Evolutionary conservation across 1,140 invertebrate genomes (phyloP).

Genomic region (Neodiprion pinetum): DNA sequence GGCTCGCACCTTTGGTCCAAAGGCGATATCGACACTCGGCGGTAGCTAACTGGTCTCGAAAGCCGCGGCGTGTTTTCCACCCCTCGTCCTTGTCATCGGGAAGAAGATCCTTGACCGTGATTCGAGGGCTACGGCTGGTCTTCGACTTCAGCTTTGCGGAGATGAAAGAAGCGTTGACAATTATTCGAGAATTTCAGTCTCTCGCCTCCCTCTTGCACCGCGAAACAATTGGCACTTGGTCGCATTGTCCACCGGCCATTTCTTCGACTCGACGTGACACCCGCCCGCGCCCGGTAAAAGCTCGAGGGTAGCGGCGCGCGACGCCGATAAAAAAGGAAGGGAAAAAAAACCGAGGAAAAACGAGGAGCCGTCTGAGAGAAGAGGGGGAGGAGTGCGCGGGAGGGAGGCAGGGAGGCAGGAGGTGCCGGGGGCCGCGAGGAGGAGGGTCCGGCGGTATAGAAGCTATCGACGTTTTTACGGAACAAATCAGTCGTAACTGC

Average conservation of each 20-base stretch:
- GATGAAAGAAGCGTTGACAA: too few relatives aligned
- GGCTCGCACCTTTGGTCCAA: too few relatives aligned
- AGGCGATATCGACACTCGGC: too few relatives aligned
- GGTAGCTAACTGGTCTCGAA: too few relatives aligned
- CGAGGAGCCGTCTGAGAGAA: slow-evolving; percentile 15
- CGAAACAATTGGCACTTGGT: slow-evolving; percentile 20
- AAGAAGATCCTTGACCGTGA: too few relatives aligned
- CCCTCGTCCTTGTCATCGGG: too few relatives aligned
- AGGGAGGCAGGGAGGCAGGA: slow-evolving; percentile 8
- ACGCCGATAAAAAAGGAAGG: slow-evolving; percentile 60
- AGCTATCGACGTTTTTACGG: slow-evolving; percentile 65
- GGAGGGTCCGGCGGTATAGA: slow-evolving; percentile 48
- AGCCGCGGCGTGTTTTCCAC: too few relatives aligned
- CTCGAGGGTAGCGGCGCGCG: slow-evolving; percentile 48
- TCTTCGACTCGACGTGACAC: slow-evolving; percentile 60
- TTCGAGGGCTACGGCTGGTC: too few relatives aligned
- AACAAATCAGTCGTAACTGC: slow-evolving; percentile 64
- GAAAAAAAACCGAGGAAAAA: neutral
- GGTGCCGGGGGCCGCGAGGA: slow-evolving; percentile 17
- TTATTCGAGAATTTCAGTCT: too few relatives aligned
- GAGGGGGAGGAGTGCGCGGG: slow-evolving; percentile 13
- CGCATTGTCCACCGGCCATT: slow-evolving; percentile 55
- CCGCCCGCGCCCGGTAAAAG: slow-evolving; percentile 46
- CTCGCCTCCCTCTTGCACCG: too few relatives aligned
- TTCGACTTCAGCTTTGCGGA: too few relatives aligned